Conservation (phyloP, 2,888 invertebrate genomes). For the Trichogramma dendrolimi region DNA sequence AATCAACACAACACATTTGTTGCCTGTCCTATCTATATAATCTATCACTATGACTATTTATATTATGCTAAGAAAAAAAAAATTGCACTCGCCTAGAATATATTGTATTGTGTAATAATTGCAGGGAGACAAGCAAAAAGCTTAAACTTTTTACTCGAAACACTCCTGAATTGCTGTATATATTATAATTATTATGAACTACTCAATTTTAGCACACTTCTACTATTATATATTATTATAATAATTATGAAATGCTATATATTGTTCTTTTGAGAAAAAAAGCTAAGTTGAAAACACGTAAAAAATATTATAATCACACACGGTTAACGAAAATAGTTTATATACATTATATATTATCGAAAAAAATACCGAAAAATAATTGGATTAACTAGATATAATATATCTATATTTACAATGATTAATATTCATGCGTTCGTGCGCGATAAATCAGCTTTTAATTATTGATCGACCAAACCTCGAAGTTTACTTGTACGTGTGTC, state of each 20-base stretch:
- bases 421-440: no score
- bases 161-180: slow-evolving; percentile 29
- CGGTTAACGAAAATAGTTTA: no score
- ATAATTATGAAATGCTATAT: neutral
- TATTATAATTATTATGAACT: slow-evolving; percentile 13
- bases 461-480: no score
- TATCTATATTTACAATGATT: no score
- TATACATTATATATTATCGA: no score
- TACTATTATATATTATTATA: slow-evolving; percentile 2
- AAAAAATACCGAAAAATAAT: no score
- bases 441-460: no score
- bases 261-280: neutral
- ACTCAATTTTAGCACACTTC: slow-evolving; percentile 25
- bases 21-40: slow-evolving; percentile 27
- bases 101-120: neutral
- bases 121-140: neutral
- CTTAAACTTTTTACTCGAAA: slow-evolving; percentile 27
- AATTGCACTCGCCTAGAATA: neutral
- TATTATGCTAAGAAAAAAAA: neutral
- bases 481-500: no score
- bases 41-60: slow-evolving; percentile 6
- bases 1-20: slow-evolving; percentile 12
- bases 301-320: neutral
- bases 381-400: no score
- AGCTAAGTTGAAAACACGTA: neutral